Evolutionary conservation across 2,113 vertebrate genomes (phyloP).

Genomic region (Eretmochelys imbricata): DNA sequence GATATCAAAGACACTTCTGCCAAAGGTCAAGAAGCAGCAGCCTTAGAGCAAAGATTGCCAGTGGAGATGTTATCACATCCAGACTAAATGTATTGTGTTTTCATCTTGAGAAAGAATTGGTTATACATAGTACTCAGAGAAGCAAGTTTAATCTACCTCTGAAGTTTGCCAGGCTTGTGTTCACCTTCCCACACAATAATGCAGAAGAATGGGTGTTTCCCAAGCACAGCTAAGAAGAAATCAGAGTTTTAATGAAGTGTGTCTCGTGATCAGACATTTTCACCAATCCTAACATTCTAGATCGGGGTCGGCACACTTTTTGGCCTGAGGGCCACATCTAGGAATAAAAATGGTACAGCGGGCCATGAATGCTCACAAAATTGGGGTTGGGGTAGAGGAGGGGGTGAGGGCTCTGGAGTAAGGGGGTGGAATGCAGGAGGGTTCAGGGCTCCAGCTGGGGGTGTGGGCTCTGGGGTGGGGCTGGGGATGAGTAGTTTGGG

Average conservation of each 20-base stretch:
- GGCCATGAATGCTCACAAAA: too few species aligned
- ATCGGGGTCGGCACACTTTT: too few species aligned
- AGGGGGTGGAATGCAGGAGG: too few species aligned
- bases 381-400: too few species aligned
- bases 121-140: background rate
- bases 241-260: background rate
- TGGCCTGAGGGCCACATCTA: too few species aligned
- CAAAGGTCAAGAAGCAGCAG: background rate
- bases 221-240: background rate
- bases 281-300: background rate
- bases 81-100: background rate
- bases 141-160: background rate
- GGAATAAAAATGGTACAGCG: too few species aligned
- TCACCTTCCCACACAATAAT: background rate
- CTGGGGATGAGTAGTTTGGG: too few species aligned
- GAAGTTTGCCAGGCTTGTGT: fast-evolving
- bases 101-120: background rate
- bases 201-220: background rate
- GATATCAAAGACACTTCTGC: background rate
- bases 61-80: background rate
- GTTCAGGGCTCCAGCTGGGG: too few species aligned
- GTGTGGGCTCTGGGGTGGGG: too few species aligned
- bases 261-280: background rate
- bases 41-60: background rate
- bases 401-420: too few species aligned